phyloP scores from a whole-genome alignment of 2,797 vertebrate genomes.

The Clarias fuscus region DNA sequence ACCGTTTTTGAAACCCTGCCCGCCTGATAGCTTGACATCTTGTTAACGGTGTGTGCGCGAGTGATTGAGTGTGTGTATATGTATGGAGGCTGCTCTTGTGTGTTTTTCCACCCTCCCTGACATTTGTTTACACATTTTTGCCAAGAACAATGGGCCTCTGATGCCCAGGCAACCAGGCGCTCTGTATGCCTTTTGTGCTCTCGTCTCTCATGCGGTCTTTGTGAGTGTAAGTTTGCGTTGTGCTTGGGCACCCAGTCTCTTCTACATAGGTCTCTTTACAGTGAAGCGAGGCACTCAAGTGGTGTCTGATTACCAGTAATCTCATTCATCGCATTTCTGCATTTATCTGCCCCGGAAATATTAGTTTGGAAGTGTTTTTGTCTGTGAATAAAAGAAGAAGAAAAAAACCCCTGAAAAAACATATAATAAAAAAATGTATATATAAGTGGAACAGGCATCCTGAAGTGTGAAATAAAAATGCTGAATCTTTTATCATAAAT shows the following conservation, averaged over 20 bases:
- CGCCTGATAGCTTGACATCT: conserved; percentile 45
- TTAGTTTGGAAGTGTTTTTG: conserved; percentile 14
- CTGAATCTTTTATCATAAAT: background rate
- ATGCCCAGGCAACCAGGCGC: conserved; percentile 56
- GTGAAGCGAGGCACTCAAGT: conserved; percentile 28
- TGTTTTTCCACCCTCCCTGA: conserved; percentile 52
- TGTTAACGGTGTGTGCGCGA: conserved; percentile 37
- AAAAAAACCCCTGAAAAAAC: background rate
- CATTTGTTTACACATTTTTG: conserved; percentile 57
- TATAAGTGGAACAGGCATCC: background rate
- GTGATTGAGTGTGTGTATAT: conserved; percentile 13
- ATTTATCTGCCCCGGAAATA: conserved; percentile 3
- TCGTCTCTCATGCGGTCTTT: conserved; percentile 6
- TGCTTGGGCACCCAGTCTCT: background rate
- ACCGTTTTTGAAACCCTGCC: conserved; percentile 64
- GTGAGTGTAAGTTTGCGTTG: background rate
- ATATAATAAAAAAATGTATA: background rate
- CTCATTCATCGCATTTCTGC: conserved; percentile 23
- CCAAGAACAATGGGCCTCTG: conserved; percentile 59
- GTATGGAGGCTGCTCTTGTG: conserved; percentile 21
- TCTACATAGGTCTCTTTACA: conserved; percentile 10
- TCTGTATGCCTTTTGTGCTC: conserved; percentile 38
- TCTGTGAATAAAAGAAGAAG: background rate
- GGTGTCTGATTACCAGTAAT: conserved; percentile 54
- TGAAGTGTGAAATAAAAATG: background rate